Evolutionary conservation across 2,113 vertebrate species (phyloP).

Genomic region (Sitta europaea): DNA sequence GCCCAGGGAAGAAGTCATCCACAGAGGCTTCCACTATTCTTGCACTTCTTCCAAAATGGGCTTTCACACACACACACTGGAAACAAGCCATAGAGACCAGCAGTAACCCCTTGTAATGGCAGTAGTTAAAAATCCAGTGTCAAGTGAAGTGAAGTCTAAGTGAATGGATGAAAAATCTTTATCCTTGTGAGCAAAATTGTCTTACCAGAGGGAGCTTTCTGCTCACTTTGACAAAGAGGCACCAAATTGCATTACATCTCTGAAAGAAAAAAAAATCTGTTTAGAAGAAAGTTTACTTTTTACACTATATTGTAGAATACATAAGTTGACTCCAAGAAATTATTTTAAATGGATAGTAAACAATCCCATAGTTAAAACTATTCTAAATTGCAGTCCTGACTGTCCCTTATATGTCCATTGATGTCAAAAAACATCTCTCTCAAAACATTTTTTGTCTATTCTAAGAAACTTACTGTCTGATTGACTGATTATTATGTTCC

Average conservation of each 20-base stretch:
- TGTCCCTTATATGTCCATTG: neutral
- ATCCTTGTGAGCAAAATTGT: neutral
- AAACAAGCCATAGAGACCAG: neutral
- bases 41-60: neutral
- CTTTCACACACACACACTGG: neutral
- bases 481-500: neutral
- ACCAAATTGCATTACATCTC: neutral
- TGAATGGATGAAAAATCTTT: neutral
- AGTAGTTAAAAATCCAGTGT: neutral
- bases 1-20: neutral
- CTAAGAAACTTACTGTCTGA: neutral
- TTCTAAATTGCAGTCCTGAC: neutral
- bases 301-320: neutral
- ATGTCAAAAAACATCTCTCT: neutral
- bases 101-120: neutral
- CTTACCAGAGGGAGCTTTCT: neutral
- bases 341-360: neutral
- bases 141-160: neutral
- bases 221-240: neutral
- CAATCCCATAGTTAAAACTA: neutral
- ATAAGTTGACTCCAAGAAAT: neutral
- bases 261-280: neutral
- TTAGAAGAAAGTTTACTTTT: neutral
- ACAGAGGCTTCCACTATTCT: neutral
- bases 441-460: neutral